Percentiles rank a stretch among this genome's conserved stretches.
phyloP scores from a whole-genome alignment of 2,113 vertebrate genomes.

The Ptychochromis oligacanthus region DNA sequence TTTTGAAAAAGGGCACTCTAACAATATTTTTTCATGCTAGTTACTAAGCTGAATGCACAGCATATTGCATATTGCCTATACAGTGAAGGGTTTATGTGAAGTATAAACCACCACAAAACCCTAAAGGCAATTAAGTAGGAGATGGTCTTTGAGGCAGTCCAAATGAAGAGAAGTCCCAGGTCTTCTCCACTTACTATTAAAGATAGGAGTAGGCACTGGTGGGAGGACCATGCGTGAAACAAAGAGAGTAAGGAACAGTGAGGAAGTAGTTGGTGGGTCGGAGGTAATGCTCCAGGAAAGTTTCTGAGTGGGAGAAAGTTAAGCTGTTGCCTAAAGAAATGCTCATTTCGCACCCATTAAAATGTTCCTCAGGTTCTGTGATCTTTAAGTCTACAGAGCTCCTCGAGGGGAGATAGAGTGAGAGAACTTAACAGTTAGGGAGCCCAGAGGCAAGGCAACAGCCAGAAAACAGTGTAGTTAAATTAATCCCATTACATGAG shows the following conservation, averaged over 20 bases:
- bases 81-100: background rate
- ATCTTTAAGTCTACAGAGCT: constrained; percentile 60
- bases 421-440: constrained; percentile 37
- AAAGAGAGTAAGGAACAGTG: constrained; percentile 42
- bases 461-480: constrained; percentile 63
- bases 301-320: constrained; percentile 69
- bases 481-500: constrained; percentile 55
- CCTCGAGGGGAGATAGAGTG: constrained; percentile 49
- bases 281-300: constrained; percentile 57
- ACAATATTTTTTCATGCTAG: background rate
- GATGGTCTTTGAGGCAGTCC: background rate
- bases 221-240: constrained; percentile 30
- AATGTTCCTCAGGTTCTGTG: constrained; percentile 66
- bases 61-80: background rate
- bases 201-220: constrained; percentile 31
- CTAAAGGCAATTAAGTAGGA: constrained; percentile 11
- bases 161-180: constrained; percentile 34
- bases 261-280: constrained; percentile 39
- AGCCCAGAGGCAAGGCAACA: constrained; percentile 64
- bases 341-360: constrained; percentile 69
- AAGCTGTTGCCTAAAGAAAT: constrained; percentile 66
- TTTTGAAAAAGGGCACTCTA: background rate
- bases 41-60: background rate
- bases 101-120: constrained; percentile 9
- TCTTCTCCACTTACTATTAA: constrained; percentile 39